Evolutionary conservation across 2,113 vertebrate species (phyloP).

Genomic region (Ochotona princeps): DNA sequence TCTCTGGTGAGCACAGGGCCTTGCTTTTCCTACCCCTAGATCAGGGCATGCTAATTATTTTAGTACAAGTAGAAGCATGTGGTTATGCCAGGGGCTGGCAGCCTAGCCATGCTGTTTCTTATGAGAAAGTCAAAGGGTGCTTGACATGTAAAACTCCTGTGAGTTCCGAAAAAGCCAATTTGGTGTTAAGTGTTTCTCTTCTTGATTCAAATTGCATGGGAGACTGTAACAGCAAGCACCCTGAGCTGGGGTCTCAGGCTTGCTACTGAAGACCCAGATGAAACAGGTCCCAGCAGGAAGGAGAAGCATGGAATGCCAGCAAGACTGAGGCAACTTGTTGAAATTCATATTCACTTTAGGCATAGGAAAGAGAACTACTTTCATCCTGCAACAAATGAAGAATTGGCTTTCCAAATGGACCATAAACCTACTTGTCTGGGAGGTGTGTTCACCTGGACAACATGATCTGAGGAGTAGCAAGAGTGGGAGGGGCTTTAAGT

Average conservation of each 20-base stretch:
- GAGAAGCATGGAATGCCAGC: background rate
- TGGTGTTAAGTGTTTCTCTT: conserved; percentile 45
- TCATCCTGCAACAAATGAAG: background rate
- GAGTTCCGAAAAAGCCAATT: conserved; percentile 21
- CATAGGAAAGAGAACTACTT: background rate
- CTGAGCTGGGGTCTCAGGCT: background rate
- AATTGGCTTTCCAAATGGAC: conserved; percentile 24
- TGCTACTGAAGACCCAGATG: conserved; percentile 15
- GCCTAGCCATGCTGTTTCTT: background rate
- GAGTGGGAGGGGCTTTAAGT: background rate
- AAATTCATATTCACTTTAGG: background rate
- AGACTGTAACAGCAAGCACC: background rate
- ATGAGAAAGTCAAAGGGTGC: background rate
- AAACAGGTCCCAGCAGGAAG: background rate
- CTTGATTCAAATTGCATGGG: conserved; percentile 39
- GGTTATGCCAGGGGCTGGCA: background rate
- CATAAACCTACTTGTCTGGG: background rate
- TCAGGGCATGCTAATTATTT: background rate
- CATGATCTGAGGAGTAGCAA: background rate
- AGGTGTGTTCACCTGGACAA: background rate
- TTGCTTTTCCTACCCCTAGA: background rate
- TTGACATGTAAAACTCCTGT: conserved; percentile 42
- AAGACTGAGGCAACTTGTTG: background rate
- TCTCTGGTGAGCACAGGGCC: background rate
- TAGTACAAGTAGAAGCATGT: conserved; percentile 1